A percentile compares a stretch with the other conserved stretches of the same genome.
Conservation (phyloP, 1,140 invertebrate genomes). For the Sweltsa coloradensis region DNA sequence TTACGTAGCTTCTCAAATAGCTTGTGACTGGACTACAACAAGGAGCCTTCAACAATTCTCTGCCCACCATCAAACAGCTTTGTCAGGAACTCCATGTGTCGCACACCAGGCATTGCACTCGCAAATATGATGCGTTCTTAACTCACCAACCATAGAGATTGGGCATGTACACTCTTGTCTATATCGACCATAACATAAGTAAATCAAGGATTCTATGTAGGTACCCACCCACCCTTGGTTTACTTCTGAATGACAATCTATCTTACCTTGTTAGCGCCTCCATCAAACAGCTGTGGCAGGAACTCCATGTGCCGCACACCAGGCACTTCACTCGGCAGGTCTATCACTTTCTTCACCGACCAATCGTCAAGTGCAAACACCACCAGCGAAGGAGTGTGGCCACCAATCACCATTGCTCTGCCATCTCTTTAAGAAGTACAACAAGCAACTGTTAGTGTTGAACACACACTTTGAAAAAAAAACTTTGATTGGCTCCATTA, state of each 20-base stretch:
- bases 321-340: slow-evolving; percentile 34
- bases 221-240: no score
- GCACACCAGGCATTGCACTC: slow-evolving; percentile 35
- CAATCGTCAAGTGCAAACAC: slow-evolving; percentile 43
- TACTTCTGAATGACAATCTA: background rate
- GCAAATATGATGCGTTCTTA: slow-evolving; percentile 36
- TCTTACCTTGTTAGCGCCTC: slow-evolving; percentile 40
- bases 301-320: slow-evolving; percentile 40
- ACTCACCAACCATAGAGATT: slow-evolving; percentile 43
- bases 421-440: slow-evolving; percentile 39
- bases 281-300: slow-evolving; percentile 44
- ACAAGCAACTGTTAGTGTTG: slow-evolving; percentile 8
- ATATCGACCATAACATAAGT: no score
- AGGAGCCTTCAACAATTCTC: no score
- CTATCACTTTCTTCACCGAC: slow-evolving; percentile 37
- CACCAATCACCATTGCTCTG: slow-evolving; percentile 45
- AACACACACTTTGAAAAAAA: slow-evolving; percentile 1
- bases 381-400: slow-evolving; percentile 34
- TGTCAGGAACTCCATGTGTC: slow-evolving; percentile 42
- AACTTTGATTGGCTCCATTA: slow-evolving; percentile 1
- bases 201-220: no score
- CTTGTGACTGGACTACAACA: no score
- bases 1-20: no score
- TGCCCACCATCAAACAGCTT: slow-evolving; percentile 45
- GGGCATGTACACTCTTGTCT: no score